Evolutionary conservation across 2,888 invertebrate species (phyloP).

Genomic region (Sinohyriopsis cumingii): DNA sequence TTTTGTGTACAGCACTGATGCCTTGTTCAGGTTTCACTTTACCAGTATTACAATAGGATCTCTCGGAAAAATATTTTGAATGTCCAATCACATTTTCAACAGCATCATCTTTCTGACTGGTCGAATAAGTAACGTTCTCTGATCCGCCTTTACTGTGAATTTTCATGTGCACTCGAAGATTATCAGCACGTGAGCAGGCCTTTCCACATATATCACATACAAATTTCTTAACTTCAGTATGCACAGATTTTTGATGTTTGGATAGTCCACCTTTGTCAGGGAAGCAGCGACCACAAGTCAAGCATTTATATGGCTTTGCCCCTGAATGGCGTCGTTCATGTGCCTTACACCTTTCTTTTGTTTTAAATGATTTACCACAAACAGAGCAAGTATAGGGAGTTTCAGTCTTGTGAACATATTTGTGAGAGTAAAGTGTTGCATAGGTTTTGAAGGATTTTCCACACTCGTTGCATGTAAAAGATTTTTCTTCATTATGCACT

Average conservation of each 20-base stretch:
- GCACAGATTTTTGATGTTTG: constrained; percentile 65
- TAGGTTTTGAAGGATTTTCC: constrained; percentile 65
- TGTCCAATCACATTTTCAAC: not conserved
- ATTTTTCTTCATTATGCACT: constrained; percentile 56
- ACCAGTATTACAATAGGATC: not conserved
- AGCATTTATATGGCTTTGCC: constrained; percentile 54
- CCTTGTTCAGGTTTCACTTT: not conserved
- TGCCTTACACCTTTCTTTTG: constrained; percentile 59
- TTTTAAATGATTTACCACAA: constrained; percentile 64
- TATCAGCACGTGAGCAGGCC: constrained; percentile 59
- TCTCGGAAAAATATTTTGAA: not conserved
- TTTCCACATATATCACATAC: constrained; percentile 65
- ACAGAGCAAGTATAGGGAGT: constrained; percentile 51
- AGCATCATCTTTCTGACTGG: not conserved
- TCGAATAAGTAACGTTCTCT: not conserved
- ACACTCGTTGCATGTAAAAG: constrained; percentile 56
- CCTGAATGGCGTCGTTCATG: constrained; percentile 61
- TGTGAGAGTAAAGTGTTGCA: constrained; percentile 64
- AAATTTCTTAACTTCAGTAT: constrained; percentile 55
- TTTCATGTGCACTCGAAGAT: constrained; percentile 62
- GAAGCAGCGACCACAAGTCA: constrained; percentile 58
- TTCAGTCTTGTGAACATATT: constrained; percentile 57
- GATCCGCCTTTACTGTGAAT: constrained; percentile 37
- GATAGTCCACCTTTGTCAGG: constrained; percentile 66
- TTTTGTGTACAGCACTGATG: not conserved